These are phyloP conservation scores for Oryctolagus cuniculus DNA, from an alignment of 2,113 vertebrate species.

Conservation along the genomic window DNA sequence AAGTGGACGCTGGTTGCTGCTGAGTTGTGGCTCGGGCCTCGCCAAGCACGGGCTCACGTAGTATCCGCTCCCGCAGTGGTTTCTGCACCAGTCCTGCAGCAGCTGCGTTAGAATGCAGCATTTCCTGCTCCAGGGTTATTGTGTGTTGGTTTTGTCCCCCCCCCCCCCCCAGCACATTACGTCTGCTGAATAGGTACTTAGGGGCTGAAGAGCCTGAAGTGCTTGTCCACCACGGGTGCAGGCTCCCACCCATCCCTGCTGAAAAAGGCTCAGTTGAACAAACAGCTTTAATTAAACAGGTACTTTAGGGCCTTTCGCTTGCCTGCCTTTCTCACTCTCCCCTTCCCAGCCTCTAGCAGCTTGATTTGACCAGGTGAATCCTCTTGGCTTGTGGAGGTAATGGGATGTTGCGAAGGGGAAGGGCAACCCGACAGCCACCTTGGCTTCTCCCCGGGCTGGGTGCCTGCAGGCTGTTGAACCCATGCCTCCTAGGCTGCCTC, in stretches of 20 bases:
- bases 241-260: constrained; percentile 33
- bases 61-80: constrained; percentile 29
- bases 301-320: neutral
- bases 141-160: constrained; percentile 51
- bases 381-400: neutral
- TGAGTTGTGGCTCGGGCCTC: constrained; percentile 27
- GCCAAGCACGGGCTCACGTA: constrained; percentile 6
- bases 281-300: constrained; percentile 27
- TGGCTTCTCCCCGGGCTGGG: neutral
- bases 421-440: neutral
- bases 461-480: neutral
- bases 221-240: neutral
- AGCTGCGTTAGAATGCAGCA: neutral
- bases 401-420: neutral
- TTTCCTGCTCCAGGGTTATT: neutral
- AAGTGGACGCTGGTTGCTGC: neutral
- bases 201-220: neutral
- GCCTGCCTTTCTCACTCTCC: neutral
- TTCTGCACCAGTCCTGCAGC: neutral
- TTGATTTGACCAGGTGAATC: neutral
- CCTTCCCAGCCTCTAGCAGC: neutral
- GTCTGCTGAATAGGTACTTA: constrained; percentile 49
- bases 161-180: neutral
- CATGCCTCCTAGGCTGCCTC: neutral
- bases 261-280: constrained; percentile 35